Base-by-base conservation (phyloP, 2,888 invertebrate species). In the Bembecia ichneumoniformis region DNA sequence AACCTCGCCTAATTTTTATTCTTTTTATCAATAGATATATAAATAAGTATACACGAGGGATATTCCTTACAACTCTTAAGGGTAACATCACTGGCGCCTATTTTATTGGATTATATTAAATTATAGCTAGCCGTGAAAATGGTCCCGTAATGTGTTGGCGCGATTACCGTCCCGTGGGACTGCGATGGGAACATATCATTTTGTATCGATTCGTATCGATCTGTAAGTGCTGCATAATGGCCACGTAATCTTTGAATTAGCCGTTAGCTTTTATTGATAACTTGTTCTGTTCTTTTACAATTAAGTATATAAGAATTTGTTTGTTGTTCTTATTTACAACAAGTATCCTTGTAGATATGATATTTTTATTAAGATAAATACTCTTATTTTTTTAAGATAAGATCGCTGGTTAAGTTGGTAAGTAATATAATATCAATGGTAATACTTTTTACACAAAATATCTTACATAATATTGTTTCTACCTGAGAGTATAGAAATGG, bases 41-140 rank as follows among this genome's bases (percentile, higher is more conserved):
- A 4, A 7, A 4, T 9, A 28, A 28, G 9, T 28, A 2, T 20
- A 9, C 28, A 28, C 28, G 2, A 28, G 9, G 28, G 9, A 9
- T 28, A 5, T 28, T 28, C 5, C 20, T 7, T 7, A 20, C 20
- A 28, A 28, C 7, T 28, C 28, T 28, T 9, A 40, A 13, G 40
- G 14, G 40, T 40, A 40, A 40, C 40, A 40, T 40, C 40, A 40
- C 40, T 40, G 14, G 75, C 76, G 79, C 70, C 82, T 82, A 83
- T 83, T 84, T 78, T 84, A 84, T 87, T 86, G 82, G 82, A 83
- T 84, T 84, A 87, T 86, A 86, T 86, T 87, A 86, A 86, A 87
- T 86, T 86, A 84, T 80, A 79, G 81, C 75, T 67, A 84, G 86
- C 86, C 82, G 87, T 87, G 87, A 86, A 86, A 84, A 83, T 83